phyloP scores from a whole-genome alignment of 2,888 invertebrate genomes.

The Tridacna gigas region DNA sequence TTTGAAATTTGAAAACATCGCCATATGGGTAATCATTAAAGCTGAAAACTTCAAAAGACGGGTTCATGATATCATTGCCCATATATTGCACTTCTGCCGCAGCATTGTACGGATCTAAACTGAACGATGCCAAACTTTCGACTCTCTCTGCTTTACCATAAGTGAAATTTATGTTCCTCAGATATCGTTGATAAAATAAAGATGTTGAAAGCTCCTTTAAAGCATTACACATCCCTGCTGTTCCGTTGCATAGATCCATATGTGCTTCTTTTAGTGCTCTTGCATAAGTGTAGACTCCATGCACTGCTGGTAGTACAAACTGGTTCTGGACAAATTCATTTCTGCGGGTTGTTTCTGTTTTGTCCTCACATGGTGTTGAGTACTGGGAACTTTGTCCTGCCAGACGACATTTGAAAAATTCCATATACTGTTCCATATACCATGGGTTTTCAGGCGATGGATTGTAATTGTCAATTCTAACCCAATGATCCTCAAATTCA shows the following conservation, averaged over 20 bases:
- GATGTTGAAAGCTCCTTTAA: slow-evolving; percentile 67
- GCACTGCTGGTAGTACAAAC: slow-evolving; percentile 81
- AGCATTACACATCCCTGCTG: slow-evolving; percentile 71
- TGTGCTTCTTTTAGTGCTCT: slow-evolving; percentile 79
- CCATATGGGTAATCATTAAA: slow-evolving; percentile 73
- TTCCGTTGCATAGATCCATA: slow-evolving; percentile 66
- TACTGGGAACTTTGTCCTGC: slow-evolving; percentile 57
- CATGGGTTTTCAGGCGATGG: slow-evolving; percentile 78
- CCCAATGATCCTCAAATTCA: slow-evolving; percentile 83
- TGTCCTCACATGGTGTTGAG: slow-evolving; percentile 41
- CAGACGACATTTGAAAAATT: slow-evolving; percentile 70
- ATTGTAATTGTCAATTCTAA: slow-evolving; percentile 72
- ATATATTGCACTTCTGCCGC: slow-evolving; percentile 74
- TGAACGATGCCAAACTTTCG: slow-evolving; percentile 78
- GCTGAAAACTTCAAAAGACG: slow-evolving; percentile 79
- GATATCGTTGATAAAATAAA: slow-evolving; percentile 75
- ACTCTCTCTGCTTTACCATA: slow-evolving; percentile 78
- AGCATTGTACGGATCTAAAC: slow-evolving; percentile 76
- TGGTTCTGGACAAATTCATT: slow-evolving; percentile 76
- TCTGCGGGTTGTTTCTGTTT: slow-evolving; percentile 62
- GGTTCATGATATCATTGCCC: slow-evolving; percentile 74
- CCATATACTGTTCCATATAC: slow-evolving; percentile 80
- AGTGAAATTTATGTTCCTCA: slow-evolving; percentile 77
- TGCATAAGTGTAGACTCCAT: slow-evolving; percentile 80
- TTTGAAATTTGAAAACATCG: slow-evolving; percentile 69